phyloP scores from a whole-genome alignment of 2,797 vertebrate genomes.

The Oryzias dopingdopingensis region DNA sequence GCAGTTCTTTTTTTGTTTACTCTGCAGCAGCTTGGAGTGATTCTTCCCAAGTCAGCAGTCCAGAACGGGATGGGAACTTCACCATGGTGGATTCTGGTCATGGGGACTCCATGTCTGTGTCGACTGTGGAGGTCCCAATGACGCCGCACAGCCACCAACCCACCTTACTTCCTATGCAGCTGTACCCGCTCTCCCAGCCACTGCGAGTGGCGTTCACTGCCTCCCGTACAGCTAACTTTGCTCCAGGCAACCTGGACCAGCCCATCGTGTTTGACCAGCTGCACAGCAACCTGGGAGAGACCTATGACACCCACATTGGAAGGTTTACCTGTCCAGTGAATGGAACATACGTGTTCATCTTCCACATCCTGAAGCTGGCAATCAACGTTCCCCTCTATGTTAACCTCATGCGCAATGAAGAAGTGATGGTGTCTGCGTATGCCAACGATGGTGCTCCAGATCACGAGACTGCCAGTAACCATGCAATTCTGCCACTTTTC shows the following conservation, averaged over 20 bases:
- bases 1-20: background rate
- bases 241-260: conserved; percentile 95
- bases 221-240: conserved; percentile 91
- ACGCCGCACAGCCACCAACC: conserved; percentile 75
- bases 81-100: conserved; percentile 88
- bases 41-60: conserved; percentile 92
- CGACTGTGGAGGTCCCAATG: conserved; percentile 83
- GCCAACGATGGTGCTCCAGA: conserved; percentile 97
- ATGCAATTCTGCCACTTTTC: conserved; percentile 90
- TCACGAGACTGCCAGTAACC: conserved; percentile 96
- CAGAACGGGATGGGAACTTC: conserved; percentile 83
- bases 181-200: conserved; percentile 89
- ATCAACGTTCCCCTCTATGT: conserved; percentile 94
- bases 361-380: conserved; percentile 96
- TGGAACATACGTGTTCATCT: conserved; percentile 95
- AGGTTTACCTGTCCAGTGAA: conserved; percentile 91
- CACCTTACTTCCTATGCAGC: conserved; percentile 85
- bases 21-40: conserved; percentile 87
- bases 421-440: conserved; percentile 94
- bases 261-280: conserved; percentile 94
- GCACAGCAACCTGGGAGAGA: conserved; percentile 91
- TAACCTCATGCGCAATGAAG: conserved; percentile 97
- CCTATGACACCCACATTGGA: conserved; percentile 89
- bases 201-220: conserved; percentile 94
- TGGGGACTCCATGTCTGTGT: conserved; percentile 86